Conservation (phyloP, 2,888 invertebrate genomes). For the Junonia oenone region DNA sequence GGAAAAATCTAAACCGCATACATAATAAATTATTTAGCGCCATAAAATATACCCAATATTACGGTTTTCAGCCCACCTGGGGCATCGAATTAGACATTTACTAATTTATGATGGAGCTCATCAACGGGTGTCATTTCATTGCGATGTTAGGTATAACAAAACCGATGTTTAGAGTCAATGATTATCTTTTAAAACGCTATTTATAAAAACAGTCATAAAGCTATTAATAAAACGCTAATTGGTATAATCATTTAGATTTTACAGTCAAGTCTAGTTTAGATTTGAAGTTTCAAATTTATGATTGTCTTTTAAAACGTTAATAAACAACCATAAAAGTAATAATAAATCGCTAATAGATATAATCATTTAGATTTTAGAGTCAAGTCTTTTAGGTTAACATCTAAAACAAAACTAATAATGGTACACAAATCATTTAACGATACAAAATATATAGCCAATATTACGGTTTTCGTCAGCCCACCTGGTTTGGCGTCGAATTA, state of each 20-base stretch:
- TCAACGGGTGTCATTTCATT: constrained; percentile 38
- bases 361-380: too few species aligned
- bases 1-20: constrained; percentile 8
- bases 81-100: constrained; percentile 51
- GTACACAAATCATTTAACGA: constrained; percentile 20
- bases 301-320: too few species aligned
- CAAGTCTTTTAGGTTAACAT: constrained; percentile 10
- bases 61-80: constrained; percentile 57
- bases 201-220: too few species aligned
- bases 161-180: too few species aligned
- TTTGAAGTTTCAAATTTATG: too few species aligned
- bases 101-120: constrained; percentile 54
- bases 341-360: too few species aligned
- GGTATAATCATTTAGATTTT: constrained; percentile 11
- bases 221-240: constrained; percentile 3
- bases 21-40: constrained; percentile 14
- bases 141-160: too few species aligned
- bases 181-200: too few species aligned
- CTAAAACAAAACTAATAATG: background rate
- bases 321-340: too few species aligned
- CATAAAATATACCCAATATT: too few species aligned
- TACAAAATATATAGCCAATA: constrained; percentile 40
- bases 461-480: constrained; percentile 46
- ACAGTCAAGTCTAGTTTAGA: too few species aligned
- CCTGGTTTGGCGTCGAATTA: constrained; percentile 53